A percentile compares a stretch with the other conserved stretches of the same genome.
These are phyloP conservation scores for Thripadectes ignobilis DNA, from an alignment of 2,797 vertebrate species.

Conservation along the genomic window DNA sequence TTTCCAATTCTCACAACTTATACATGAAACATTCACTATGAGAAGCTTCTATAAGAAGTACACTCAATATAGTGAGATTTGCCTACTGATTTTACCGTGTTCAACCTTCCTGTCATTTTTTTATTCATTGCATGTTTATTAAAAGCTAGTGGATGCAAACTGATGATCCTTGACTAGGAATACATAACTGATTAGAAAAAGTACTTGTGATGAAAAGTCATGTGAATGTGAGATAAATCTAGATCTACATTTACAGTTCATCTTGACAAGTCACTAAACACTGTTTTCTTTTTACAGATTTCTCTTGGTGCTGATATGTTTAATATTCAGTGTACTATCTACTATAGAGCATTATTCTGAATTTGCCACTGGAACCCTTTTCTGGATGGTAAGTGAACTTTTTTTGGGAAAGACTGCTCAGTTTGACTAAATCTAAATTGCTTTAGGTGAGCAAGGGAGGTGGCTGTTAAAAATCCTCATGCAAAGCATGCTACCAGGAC, in stretches of 20 bases:
- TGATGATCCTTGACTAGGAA: neutral
- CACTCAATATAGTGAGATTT: neutral
- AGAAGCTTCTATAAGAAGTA: neutral
- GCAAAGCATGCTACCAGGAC: neutral
- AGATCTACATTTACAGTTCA: neutral
- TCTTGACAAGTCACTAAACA: neutral
- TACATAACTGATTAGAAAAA: neutral
- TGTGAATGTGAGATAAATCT: neutral
- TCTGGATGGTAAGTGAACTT: conserved; percentile 88
- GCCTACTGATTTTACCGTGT: neutral
- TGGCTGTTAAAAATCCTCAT: neutral
- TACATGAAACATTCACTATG: neutral
- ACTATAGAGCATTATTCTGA: conserved; percentile 90
- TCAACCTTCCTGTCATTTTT: neutral
- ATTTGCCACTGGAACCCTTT: conserved; percentile 87
- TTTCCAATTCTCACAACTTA: too few relatives aligned
- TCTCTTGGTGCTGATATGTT: conserved; percentile 88
- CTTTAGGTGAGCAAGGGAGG: neutral
- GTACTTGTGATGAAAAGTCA: neutral
- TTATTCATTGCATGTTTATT: neutral
- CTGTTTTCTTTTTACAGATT: conserved; percentile 75
- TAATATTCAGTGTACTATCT: conserved; percentile 92
- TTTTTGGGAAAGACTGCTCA: neutral
- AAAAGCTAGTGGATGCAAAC: neutral
- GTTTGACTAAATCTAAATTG: neutral